Base-by-base conservation (phyloP, 2,888 invertebrate genomes). In the Halocaridina rubra region DNA sequence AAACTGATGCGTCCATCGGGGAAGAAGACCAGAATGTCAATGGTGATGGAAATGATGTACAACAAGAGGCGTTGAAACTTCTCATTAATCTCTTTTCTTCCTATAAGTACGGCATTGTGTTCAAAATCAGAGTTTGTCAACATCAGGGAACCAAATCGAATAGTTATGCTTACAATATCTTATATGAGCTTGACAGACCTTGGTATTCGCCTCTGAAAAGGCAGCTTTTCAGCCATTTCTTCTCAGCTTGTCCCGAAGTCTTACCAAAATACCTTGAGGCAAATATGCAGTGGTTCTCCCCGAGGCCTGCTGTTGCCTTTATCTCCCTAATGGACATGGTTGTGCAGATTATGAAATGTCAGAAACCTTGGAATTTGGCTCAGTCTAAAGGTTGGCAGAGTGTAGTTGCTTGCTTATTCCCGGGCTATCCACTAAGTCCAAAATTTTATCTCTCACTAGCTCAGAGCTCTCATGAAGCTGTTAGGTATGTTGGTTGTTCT, bases 241-340 rank as follows among this genome's bases (percentile, higher is more conserved):
- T 53, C 19, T 16, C 53, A 3, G 53, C 53, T 53, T 53, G 53
- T 10, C 53, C 53, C 19, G 53, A 53, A 3, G n/a, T 53, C 53
- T 19, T 53, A 3, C 53, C 53, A 53, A 53, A 53, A 3, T 53
- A 53, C 10, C 53, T 53, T 53, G 53, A 53, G n/a, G 16, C 53
- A 3, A 16, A n/a, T 1, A 53, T 67, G 13, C 24, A 67, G 30
- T 57, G 27, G 16, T 59, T 84, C 7, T 19, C 32, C 2, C 67
- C 75, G 53, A 74, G 84, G n/a, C 67, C 64, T n/a, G 53, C 79
- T 30, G 22, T 16, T n/a, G 19, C 67, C 16, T 84, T 79, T 53
- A 24, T 80, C 8, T 64, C 53, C 2, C 24, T 84, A 5, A 27
- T 84, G 39, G 67, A 84, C 53, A 80, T 84, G 84, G 13, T 84